phyloP scores from a whole-genome alignment of 2,797 vertebrate species.

The Alexandromys oeconomus region DNA sequence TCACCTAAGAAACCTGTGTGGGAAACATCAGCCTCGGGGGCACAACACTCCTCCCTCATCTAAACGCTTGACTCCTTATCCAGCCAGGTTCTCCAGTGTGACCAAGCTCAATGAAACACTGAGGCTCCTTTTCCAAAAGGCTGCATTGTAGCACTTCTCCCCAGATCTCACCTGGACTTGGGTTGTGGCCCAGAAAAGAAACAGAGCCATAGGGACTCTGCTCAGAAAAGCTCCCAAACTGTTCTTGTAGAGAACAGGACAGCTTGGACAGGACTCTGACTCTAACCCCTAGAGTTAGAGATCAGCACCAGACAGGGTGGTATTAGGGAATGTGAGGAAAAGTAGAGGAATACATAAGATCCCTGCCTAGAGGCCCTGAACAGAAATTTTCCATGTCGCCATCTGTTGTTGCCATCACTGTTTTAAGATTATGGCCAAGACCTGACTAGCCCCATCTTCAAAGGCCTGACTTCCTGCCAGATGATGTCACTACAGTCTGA shows the following conservation, averaged over 20 bases:
- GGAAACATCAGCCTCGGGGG: neutral
- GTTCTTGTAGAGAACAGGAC: too few species aligned
- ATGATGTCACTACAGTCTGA: constrained; percentile 13
- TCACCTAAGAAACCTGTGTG: neutral
- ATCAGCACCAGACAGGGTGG: neutral
- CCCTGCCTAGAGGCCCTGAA: neutral
- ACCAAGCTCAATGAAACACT: neutral
- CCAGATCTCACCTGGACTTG: neutral
- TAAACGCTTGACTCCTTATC: neutral
- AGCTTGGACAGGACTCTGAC: neutral
- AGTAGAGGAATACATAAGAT: neutral
- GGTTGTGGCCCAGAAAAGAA: neutral
- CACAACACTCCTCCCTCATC: neutral
- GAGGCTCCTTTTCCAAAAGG: neutral
- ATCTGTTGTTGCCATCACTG: constrained; percentile 66
- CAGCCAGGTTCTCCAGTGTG: neutral
- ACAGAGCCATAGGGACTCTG: neutral
- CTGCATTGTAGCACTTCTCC: neutral
- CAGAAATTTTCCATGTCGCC: neutral
- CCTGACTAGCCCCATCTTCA: neutral
- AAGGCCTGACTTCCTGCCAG: neutral
- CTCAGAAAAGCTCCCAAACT: neutral
- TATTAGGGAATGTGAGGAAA: neutral
- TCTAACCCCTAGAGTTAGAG: neutral
- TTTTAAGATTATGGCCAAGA: constrained; percentile 55